Evolutionary conservation across 2,888 invertebrate genomes (phyloP).

Genomic region (Lagria hirta): DNA sequence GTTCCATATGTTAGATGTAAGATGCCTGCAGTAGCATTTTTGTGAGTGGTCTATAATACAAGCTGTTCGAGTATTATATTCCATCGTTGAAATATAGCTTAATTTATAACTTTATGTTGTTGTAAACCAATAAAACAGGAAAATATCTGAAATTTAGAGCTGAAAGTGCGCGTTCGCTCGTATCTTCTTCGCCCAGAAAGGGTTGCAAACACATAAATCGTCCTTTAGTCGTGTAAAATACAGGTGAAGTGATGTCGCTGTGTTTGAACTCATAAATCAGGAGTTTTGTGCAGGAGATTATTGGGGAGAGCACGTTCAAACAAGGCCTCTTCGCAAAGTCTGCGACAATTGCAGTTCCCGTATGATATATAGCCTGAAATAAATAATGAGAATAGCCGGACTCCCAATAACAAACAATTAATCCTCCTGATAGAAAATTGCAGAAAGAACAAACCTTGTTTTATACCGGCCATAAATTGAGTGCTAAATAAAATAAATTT

Average conservation of each 20-base stretch:
- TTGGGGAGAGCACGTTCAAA: conserved; percentile 18
- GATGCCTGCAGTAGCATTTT: no score
- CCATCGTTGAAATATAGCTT: no score
- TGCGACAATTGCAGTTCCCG: conserved; percentile 18
- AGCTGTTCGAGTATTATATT: no score
- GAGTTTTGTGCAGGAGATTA: conserved; percentile 31
- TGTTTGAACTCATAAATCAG: conserved; percentile 31
- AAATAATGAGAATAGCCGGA: conserved; percentile 21
- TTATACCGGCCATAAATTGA: conserved; percentile 23
- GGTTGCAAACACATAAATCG: conserved; percentile 25
- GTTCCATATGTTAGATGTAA: no score
- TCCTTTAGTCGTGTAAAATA: conserved; percentile 23
- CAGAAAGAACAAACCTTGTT: conserved; percentile 13
- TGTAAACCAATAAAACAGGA: no score
- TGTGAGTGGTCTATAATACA: no score
- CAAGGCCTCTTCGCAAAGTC: conserved; percentile 12
- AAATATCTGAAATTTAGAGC: no score
- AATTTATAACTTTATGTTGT: no score
- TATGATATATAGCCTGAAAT: conserved; percentile 14
- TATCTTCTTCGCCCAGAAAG: conserved; percentile 13
- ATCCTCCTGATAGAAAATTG: conserved; percentile 14
- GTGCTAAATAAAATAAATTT: conserved; percentile 27
- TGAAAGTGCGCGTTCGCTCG: no score
- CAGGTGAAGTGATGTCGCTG: conserved; percentile 29
- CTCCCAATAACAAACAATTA: conserved; percentile 22